Base-by-base conservation (phyloP, 2,797 vertebrate species). In the Harpagifer antarcticus region DNA sequence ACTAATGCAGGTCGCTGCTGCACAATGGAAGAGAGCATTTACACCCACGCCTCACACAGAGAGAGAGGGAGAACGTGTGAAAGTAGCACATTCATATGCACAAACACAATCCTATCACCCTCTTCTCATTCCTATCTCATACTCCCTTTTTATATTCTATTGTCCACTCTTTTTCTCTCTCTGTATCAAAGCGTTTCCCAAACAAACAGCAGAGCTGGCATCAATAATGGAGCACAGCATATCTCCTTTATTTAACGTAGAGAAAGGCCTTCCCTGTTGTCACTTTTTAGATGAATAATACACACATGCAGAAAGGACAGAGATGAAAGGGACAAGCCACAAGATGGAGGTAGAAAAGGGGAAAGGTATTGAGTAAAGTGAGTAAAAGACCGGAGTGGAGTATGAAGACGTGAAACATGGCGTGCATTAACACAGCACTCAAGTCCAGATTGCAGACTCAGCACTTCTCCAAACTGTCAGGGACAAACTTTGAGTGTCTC, bases 271-370 rank as follows among this genome's bases (percentile, higher is more conserved):
- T 56, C 62, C 61, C 78, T 79, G 79, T 88, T 92, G 93, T 95
- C 94, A 93, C 93, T 94, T 91, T 91, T 86, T 69, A 60, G 87
- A 94, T 95, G 83, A 95, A 96, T 95, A 96, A 96, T 95, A 94
- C 88, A 95, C 91, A 92, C 72, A 83, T 73, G 68, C 60, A 83
- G 68, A 76, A 69, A 74, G 69, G 65, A 56, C 49, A 67, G 76
- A 19, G 79, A 62, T 49, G 79, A 73, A 50, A 69, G 78, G 82
- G 78, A 88, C 83, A 81, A 66, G 86, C 88, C 86, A 86, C 84
- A 82, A 56, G 68, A 88, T 76, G 81, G 76, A 83, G 83, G 87
- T 71, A 81, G 82, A 74, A 68, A 72, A 23, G 40, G 74, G 63
- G 71, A 77, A 85, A 81, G 68, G 69, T 85, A 88, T 62, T 3